Percentiles rank a stretch among this genome's conserved stretches.
Evolutionary conservation across 2,113 vertebrate genomes (phyloP).

Genomic region (Petroica traversi): DNA sequence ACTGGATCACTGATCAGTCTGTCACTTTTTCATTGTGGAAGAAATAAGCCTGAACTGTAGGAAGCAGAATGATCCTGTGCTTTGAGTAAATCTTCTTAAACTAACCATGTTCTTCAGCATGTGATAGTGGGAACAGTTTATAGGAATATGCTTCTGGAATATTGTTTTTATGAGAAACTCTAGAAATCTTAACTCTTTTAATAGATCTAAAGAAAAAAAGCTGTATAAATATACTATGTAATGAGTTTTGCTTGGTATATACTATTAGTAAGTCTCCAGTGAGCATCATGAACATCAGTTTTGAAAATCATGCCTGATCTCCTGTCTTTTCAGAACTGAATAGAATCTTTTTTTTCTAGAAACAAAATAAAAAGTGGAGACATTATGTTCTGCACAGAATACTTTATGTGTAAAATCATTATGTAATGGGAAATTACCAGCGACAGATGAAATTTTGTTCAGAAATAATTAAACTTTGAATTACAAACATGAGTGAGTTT

Average conservation of each 20-base stretch:
- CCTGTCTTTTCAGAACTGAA: not conserved
- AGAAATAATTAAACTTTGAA: not conserved
- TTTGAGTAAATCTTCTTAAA: not conserved
- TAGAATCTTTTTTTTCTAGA: not conserved
- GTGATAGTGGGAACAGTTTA: not conserved
- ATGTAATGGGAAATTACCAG: not conserved
- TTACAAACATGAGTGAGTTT: not conserved
- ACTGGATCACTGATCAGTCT: not conserved
- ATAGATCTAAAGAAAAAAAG: not conserved
- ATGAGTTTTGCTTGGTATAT: not conserved
- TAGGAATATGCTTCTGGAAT: not conserved
- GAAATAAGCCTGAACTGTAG: not conserved
- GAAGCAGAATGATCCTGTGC: not conserved
- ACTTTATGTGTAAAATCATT: not conserved
- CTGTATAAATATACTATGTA: not conserved
- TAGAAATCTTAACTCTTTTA: not conserved
- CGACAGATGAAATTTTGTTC: not conserved
- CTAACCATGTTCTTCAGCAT: not conserved
- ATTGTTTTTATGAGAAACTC: not conserved
- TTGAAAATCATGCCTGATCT: not conserved
- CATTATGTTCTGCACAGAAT: not conserved
- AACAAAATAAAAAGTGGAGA: not conserved
- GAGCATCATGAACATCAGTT: not conserved
- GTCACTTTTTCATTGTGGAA: not conserved
- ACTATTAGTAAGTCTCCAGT: not conserved